Base-by-base conservation (phyloP, 1,140 invertebrate species). In the Drosophila novamexicana region DNA sequence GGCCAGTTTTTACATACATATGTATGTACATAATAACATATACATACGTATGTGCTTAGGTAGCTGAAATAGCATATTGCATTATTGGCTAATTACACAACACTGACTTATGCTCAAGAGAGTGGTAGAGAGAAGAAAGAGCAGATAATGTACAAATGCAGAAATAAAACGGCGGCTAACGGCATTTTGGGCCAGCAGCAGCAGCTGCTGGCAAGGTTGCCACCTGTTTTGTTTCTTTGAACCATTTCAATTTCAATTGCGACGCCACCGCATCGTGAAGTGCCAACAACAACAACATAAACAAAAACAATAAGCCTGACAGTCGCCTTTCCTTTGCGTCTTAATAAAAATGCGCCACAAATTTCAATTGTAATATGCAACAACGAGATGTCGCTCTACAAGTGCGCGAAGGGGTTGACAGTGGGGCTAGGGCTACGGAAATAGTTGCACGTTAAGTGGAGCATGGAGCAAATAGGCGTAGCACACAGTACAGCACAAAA, bases 381-480 rank as follows among this genome's bases (percentile, higher is more conserved):
- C 53, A 34, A 44, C 40, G n/a, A 54, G 75, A 77, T 81, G 68
- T 61, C 52, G 58, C 54, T 58, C 50, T 42, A 45, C 53, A 63
- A 58, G 61, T 71, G 53, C 50, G 44, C 59, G 59, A 62, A 18
- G 37, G 12, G 49, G 54, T 10, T 50, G 42, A 59, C 50, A 42
- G 58, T 10, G 42, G 34, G 71, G 64, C 50, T 37, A 36, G 36
- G 45, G 42, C 61, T 54, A 50, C 79, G 75, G 57, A 77, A 88
- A 82, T 79, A 74, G 82, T 83, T 88, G 76, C 83, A 88, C 83
- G 73, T 77, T 88, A 88, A 88, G 84, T 88, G 79, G 83, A 80
- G 84, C 83, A 77, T 83, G 79, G 82, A 80, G 62, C 53, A 74
- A 69, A 82, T 66, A 53, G 72, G 61, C 45, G 66, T 56, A 58